Evolutionary conservation across 1,140 invertebrate genomes (phyloP), one percentile per base, ranked within the genome.

Genomic region (Drosophila grimshawi): DNA sequence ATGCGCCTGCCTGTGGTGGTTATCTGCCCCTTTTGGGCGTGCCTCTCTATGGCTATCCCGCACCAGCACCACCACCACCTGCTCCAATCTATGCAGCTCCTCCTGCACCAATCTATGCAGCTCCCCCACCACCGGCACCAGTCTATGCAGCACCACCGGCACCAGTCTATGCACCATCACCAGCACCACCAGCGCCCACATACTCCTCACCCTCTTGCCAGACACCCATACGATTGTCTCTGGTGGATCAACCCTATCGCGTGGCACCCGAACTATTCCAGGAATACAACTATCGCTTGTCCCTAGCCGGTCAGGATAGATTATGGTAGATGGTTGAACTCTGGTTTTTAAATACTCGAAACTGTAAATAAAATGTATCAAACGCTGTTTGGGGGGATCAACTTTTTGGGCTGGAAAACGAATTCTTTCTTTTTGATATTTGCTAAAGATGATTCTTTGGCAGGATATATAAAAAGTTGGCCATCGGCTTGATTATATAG

Each of bases 201-300:
- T 80, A 76, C 45, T 39, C 35, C 10, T 64, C 82, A 6, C 57
- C 78, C 4, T 11, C 75, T 10, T 86, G 82, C 46, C 56, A 75
- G 48, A 59, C 72, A 3, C 83, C 83, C 37, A 73, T 88, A 8
- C 52, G 81, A 29, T 46, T 90, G 39, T 89, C 86, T 0, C 49
- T 89, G 4, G 67, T 82, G 10, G 86, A 90, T 57, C 86, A 90
- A 30, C 86, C 86, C 5, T 90, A 77, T 37, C 80, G 86, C 3
- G 83, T 82, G 49, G 89, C 89, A 2, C 86, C 86, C n/a, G 86
- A 90, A 65, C 83, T 90, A 3, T 90, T 90, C 8, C 35, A 59
- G 45, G 86, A 90, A 37, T 90, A 90, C 49, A 53, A 89, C 61
- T 86, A 88, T 51, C 88, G 80, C n/a, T 49, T 88, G 41, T 56